Base-by-base conservation (phyloP, 2,888 invertebrate species). In the Laspeyria flexula region DNA sequence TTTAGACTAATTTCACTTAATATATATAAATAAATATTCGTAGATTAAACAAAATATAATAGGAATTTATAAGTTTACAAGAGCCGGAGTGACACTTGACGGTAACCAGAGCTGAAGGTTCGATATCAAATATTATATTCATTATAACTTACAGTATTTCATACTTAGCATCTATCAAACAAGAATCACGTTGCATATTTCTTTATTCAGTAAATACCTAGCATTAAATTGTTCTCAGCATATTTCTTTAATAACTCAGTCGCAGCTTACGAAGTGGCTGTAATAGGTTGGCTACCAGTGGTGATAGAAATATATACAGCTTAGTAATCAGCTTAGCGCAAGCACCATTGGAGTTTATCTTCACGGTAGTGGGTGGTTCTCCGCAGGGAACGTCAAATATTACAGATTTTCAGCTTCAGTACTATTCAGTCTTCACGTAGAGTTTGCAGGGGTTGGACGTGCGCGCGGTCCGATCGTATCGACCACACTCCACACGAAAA, bases 321-420 rank as follows among this genome's bases (percentile, higher is more conserved):
- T 49, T 65, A 63, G 70, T 85, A 82, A 84, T 83, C 77, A 81
- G 84, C 83, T 87, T 85, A 86, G 77, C 73, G 74, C 71, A 66
- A 78, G 78, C 72, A 79, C 78, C 75, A 75, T 69, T 68, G 72
- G 73, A 79, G 75, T 84, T 76, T 82, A 84, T 83, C 83, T 80
- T 72, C 71, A 75, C 74, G 51, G 60, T 64, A 64, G 70, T 55
- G 71, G 66, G 65, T 68, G 65, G 69, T 53, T 57, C 62, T 71
- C 77, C 76, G 74, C 65, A 58, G 73, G 69, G 75, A 76, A 60
- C 65, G 64, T 63, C 70, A 66, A 77, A 81, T 75, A 75, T 81
- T 83, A 71, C 74, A 77, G 75, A 71, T 69, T 73, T 74, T 71
- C 77, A 78, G 75, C 62, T 58, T 57, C 63, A 63, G 52, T 60